A percentile compares a stretch with the other conserved stretches of the same genome.
These are phyloP conservation scores for Steatocranus sp. DNA, from an alignment of 2,797 vertebrate species.

Conservation along the genomic window DNA sequence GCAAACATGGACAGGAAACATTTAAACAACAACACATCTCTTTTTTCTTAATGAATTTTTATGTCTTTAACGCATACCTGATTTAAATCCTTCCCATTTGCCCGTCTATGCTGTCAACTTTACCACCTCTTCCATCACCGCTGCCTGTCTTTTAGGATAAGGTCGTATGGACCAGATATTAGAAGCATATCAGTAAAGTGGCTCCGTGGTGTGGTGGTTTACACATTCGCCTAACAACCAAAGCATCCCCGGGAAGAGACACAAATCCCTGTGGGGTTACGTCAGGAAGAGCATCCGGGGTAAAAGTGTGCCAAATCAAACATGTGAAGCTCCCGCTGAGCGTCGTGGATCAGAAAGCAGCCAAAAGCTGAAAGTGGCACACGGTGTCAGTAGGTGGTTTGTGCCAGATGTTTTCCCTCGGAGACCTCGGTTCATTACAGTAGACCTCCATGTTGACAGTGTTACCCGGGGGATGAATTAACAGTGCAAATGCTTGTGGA, in stretches of 20 bases:
- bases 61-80: neutral
- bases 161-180: neutral
- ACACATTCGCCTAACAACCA: neutral
- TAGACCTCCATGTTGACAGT: neutral
- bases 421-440: neutral
- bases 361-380: neutral
- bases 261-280: neutral
- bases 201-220: neutral
- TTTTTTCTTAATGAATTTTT: neutral
- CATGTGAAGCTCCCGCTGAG: fast-evolving
- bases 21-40: neutral
- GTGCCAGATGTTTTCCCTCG: neutral
- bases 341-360: neutral
- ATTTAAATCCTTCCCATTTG: neutral
- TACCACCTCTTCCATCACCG: neutral
- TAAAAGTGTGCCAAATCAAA: neutral
- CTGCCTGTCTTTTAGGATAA: neutral
- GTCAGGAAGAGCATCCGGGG: neutral
- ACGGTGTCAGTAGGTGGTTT: neutral
- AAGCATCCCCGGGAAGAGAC: fast-evolving
- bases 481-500: neutral
- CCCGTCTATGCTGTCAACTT: fast-evolving
- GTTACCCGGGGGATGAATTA: neutral
- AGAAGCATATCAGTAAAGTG: neutral
- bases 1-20: neutral